These are phyloP conservation scores for Datnioides undecimradiatus DNA, from an alignment of 2,113 vertebrate genomes.

Conservation along the genomic window DNA sequence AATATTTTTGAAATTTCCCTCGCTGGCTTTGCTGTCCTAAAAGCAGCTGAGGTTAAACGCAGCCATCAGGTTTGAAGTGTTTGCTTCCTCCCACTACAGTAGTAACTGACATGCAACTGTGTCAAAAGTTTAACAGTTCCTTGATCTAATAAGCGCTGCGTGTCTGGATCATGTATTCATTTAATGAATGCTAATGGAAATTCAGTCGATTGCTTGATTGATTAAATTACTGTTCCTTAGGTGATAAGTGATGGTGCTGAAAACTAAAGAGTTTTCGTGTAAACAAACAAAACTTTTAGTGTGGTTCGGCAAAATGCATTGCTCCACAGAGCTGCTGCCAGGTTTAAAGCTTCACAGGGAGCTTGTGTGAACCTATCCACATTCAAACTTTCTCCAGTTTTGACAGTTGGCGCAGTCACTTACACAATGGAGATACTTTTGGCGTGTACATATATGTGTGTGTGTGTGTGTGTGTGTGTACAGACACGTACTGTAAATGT, in stretches of 20 bases:
- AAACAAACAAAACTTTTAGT: not conserved
- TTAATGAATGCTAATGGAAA: not conserved
- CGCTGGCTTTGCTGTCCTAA: slow-evolving; percentile 22
- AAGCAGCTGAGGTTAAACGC: slow-evolving; percentile 26
- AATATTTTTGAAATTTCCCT: slow-evolving; percentile 28
- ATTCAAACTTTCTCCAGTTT: not conserved
- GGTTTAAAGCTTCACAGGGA: not conserved
- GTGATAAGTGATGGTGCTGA: not conserved
- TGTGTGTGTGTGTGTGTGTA: no score
- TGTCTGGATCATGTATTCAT: not conserved
- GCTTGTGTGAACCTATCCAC: not conserved
- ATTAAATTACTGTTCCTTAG: not conserved
- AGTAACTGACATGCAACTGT: not conserved
- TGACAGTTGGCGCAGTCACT: no score
- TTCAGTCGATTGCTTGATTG: not conserved
- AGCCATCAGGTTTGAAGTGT: slow-evolving; percentile 5
- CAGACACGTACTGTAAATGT: not conserved
- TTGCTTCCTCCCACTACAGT: not conserved
- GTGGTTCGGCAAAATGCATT: not conserved
- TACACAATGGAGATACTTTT: no score
- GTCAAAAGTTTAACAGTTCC: not conserved
- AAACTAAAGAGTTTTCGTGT: not conserved
- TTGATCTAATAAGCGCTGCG: not conserved
- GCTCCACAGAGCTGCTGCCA: not conserved
- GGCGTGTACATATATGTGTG: no score